Percentiles rank a stretch among this genome's conserved stretches.
phyloP scores from a whole-genome alignment of 2,888 invertebrate species.

The Apodemia mormo region DNA sequence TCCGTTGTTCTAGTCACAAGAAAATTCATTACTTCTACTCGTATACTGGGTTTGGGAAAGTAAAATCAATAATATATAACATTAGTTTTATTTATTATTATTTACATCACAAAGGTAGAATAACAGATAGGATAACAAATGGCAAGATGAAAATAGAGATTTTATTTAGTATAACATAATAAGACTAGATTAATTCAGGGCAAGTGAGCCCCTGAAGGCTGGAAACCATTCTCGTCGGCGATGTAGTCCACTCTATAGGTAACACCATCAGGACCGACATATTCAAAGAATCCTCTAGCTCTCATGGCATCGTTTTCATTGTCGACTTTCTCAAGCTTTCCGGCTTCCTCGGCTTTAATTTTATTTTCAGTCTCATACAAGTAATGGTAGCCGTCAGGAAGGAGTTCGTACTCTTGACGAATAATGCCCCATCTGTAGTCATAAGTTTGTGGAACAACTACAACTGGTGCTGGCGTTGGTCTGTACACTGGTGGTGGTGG shows the following conservation, averaged over 20 bases:
- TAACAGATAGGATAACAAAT: too few relatives aligned
- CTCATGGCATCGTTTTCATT: constrained; percentile 55
- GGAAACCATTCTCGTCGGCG: constrained; percentile 73
- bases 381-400: constrained; percentile 70
- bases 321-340: constrained; percentile 60
- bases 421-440: constrained; percentile 71
- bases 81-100: too few relatives aligned
- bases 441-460: constrained; percentile 46
- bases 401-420: constrained; percentile 62
- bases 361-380: constrained; percentile 77
- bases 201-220: constrained; percentile 61
- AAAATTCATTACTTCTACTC: too few relatives aligned
- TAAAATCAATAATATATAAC: too few relatives aligned
- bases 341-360: constrained; percentile 71
- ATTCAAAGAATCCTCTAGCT: constrained; percentile 71
- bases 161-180: too few relatives aligned
- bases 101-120: too few relatives aligned
- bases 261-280: constrained; percentile 67
- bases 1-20: too few relatives aligned
- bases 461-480: constrained; percentile 32
- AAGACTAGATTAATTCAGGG: constrained; percentile 43
- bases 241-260: constrained; percentile 75
- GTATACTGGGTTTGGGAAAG: too few relatives aligned
- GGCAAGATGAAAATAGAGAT: too few relatives aligned
- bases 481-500: constrained; percentile 31